Conservation (phyloP, 2,113 vertebrate species). For the Sphaerodactylus townsendi region DNA sequence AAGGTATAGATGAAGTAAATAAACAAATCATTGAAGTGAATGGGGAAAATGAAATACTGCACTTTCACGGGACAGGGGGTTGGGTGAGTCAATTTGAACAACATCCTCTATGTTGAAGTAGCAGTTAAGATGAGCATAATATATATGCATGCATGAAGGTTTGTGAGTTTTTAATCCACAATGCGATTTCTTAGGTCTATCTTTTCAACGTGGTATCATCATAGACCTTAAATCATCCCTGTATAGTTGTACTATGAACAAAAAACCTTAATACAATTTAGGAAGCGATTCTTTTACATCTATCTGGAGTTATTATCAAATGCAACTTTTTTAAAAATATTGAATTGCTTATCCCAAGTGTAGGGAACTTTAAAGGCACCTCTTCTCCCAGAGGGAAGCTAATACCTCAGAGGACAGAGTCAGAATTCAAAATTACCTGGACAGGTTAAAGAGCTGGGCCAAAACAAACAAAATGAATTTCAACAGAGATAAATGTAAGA, state of each 20-base stretch:
- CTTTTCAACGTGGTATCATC: not conserved
- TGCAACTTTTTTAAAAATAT: not conserved
- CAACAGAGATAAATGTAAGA: too few species aligned
- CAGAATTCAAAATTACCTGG: too few species aligned
- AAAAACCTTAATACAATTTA: not conserved
- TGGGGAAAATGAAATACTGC: not conserved
- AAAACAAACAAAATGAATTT: too few species aligned
- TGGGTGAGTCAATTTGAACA: not conserved
- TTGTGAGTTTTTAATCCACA: not conserved
- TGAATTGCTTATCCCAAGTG: too few species aligned
- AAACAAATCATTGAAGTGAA: not conserved
- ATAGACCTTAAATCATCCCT: too few species aligned
- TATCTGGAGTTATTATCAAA: not conserved
- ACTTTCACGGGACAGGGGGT: too few species aligned
- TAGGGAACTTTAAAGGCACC: not conserved
- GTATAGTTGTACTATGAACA: not conserved
- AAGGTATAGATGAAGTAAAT: too few species aligned
- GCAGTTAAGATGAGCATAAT: not conserved
- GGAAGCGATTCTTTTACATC: not conserved
- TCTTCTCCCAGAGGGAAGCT: too few species aligned
- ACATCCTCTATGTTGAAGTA: not conserved
- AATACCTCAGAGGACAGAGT: too few species aligned
- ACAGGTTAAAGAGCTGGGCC: too few species aligned
- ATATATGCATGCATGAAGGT: too few species aligned
- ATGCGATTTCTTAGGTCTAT: not conserved